Evolutionary conservation across 2,888 invertebrate genomes (phyloP).

Genomic region (Andrena trimmerana): DNA sequence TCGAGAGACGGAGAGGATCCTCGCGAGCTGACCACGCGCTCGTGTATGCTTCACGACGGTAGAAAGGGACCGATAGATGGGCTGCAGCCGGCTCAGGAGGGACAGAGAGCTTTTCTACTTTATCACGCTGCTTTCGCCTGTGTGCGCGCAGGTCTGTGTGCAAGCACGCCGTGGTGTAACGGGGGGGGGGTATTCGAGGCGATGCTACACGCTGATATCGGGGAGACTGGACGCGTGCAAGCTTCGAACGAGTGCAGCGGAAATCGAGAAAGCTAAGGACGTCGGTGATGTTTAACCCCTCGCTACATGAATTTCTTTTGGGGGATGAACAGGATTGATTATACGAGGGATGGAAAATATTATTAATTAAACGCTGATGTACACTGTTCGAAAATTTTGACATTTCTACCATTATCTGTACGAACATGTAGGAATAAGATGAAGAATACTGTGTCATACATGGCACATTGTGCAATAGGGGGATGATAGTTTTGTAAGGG

Average conservation of each 20-base stretch:
- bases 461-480: background rate
- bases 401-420: too few species aligned
- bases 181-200: conserved; percentile 59
- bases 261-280: conserved; percentile 25
- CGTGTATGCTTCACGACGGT: conserved; percentile 67
- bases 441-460: too few species aligned
- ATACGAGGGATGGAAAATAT: too few species aligned
- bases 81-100: background rate
- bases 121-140: conserved; percentile 43
- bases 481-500: background rate
- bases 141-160: conserved; percentile 39
- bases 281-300: background rate
- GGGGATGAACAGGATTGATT: background rate
- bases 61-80: conserved; percentile 46
- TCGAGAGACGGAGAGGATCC: conserved; percentile 42
- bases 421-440: too few species aligned
- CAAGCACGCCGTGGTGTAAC: conserved; percentile 54
- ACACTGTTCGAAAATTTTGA: too few species aligned
- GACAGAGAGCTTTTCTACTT: conserved; percentile 61
- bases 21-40: conserved; percentile 71
- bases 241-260: conserved; percentile 40
- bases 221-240: conserved; percentile 34
- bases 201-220: conserved; percentile 57
- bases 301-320: background rate
- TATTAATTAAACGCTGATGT: too few species aligned